Conservation (phyloP, 1,140 invertebrate genomes). For the Drosophila leontia region DNA sequence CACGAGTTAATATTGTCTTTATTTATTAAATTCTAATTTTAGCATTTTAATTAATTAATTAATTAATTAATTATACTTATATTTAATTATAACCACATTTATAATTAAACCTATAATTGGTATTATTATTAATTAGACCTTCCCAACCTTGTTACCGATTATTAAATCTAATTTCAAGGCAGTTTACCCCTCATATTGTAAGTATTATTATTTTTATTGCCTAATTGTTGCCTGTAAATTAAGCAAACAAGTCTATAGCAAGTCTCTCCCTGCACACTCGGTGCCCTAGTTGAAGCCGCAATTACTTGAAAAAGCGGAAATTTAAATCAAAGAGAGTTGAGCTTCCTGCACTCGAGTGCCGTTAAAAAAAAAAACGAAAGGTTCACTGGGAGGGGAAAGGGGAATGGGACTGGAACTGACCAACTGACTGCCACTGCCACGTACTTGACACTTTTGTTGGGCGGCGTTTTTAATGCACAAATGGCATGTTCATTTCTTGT, state of each 20-base stretch:
- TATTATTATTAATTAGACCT: neutral
- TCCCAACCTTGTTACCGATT: neutral
- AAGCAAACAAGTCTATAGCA: neutral
- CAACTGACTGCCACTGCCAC: slow-evolving; percentile 51
- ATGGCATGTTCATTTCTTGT: slow-evolving; percentile 71
- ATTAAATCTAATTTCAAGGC: neutral
- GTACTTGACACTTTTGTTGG: slow-evolving; percentile 72
- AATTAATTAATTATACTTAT: neutral
- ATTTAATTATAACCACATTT: neutral
- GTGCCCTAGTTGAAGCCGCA: slow-evolving; percentile 23
- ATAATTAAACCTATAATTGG: neutral
- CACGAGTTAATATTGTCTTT: too few relatives aligned
- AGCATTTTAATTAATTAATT: too few relatives aligned
- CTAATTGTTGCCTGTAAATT: slow-evolving; percentile 2
- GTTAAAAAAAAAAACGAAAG: slow-evolving; percentile 36
- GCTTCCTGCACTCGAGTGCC: slow-evolving; percentile 37
- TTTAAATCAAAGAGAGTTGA: slow-evolving; percentile 45
- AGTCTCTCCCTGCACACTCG: slow-evolving; percentile 11
- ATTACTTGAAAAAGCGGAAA: slow-evolving; percentile 50
- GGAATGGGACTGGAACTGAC: slow-evolving; percentile 4
- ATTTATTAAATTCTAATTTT: too few relatives aligned
- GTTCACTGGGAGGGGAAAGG: slow-evolving; percentile 1
- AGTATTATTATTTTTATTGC: neutral
- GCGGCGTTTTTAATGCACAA: slow-evolving; percentile 69
- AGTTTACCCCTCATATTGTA: neutral